phyloP scores from a whole-genome alignment of 2,888 invertebrate genomes.

The Apodemia zela region DNA sequence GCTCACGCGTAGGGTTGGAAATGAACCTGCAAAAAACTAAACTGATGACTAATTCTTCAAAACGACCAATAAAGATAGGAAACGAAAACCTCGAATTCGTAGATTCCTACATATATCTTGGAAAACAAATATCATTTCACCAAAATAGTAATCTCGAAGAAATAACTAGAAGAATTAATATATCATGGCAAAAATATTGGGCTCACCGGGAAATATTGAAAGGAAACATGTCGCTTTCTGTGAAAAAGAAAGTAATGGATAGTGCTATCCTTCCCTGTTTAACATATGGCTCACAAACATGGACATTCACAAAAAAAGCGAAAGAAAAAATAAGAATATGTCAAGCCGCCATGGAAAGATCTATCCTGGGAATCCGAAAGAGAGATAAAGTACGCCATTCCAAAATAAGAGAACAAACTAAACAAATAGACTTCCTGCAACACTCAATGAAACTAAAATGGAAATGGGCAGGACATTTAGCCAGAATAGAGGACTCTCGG shows the following conservation, averaged over 20 bases:
- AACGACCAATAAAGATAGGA: background rate
- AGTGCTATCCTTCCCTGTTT: background rate
- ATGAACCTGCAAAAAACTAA: slow-evolving; percentile 2
- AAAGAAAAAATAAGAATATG: background rate
- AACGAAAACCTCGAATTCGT: background rate
- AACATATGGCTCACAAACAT: background rate
- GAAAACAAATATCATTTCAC: background rate
- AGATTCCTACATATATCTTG: background rate
- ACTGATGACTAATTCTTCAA: background rate
- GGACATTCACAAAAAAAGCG: background rate
- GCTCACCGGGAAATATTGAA: background rate
- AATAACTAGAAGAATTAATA: background rate
- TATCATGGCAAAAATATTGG: background rate
- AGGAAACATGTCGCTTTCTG: background rate
- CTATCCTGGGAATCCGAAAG: background rate
- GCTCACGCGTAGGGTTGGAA: background rate
- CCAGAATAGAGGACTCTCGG: background rate
- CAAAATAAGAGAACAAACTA: background rate
- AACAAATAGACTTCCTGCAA: background rate
- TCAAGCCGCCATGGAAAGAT: background rate
- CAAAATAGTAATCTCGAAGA: background rate
- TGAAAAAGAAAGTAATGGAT: background rate
- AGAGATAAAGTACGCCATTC: background rate
- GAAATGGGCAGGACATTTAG: background rate
- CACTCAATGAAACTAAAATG: background rate